Evolutionary conservation across 2,888 invertebrate species (phyloP), one percentile per base, ranked within the genome.

Genomic region (Acleris sparsana): DNA sequence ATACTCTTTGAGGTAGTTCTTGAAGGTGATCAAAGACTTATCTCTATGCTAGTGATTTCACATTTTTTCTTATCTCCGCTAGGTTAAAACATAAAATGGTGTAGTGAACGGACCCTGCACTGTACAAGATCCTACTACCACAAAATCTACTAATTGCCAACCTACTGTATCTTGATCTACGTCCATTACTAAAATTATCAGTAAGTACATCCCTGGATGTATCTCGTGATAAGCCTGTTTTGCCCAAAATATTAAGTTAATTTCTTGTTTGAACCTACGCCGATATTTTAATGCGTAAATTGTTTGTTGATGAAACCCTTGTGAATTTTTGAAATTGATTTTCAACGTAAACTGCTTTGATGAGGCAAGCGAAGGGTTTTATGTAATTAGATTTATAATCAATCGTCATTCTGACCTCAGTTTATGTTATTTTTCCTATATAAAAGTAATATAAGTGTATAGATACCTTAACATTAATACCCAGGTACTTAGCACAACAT

Each of bases 271-370:
- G 46, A 46, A 20, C 25, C 51, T 33, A n/a, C 16, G 9, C 43
- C 55, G 18, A 49, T 59, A 51, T 52, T 61, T 61, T 25, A 46
- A 4, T 13, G 5, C 13, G 61, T 66, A 61, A 66, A 52, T 61
- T 63, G 63, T 57, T 63, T 61, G 56, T 57, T 61, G 51, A 29
- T 39, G 20, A 56, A 43, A 59, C 61, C 51, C 25, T 29, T 51
- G 44, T 33, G 49, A 53, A 55, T 65, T 65, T 65, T 65, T 61
- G 65, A 46, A 61, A 65, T 61, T 46, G 56, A 52, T 51, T 66
- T 22, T 22, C 1, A 57, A 55, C 64, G 11, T 64, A 59, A 46
- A 17, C 17, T 16, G 16, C 56, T 56, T 52, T 61, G 63, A 44
- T n/a, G 4, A 46, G 6, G 13, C 3, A 1, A 3, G 16, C 17